Evolutionary conservation across 2,797 vertebrate species (phyloP).

Genomic region (Alectoris magna): DNA sequence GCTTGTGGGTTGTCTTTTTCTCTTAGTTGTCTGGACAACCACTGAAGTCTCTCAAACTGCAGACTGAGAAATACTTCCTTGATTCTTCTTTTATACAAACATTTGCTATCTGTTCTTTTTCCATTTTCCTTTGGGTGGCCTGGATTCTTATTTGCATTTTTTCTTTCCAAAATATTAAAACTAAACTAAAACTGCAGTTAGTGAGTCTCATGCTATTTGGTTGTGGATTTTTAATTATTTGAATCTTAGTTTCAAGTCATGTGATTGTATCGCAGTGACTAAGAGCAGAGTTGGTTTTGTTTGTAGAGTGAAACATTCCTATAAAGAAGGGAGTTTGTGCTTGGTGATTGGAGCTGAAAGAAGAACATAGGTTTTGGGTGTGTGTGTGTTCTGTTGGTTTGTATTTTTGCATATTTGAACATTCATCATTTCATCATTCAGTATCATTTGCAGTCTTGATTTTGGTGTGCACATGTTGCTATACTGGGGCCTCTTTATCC

Average conservation of each 20-base stretch:
- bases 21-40: background rate
- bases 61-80: background rate
- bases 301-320: background rate
- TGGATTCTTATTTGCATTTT: background rate
- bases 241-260: background rate
- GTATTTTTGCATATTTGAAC: background rate
- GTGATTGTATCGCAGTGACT: background rate
- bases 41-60: background rate
- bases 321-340: background rate
- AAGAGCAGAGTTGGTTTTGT: background rate
- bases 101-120: background rate
- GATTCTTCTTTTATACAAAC: background rate
- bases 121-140: background rate
- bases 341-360: background rate
- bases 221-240: background rate
- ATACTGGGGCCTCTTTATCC: background rate
- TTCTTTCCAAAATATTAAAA: background rate
- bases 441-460: background rate
- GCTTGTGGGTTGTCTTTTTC: background rate
- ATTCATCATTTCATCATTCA: background rate
- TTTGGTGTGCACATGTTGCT: background rate
- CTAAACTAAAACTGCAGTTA: background rate
- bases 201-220: background rate
- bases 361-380: background rate
- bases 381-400: background rate